Evolutionary conservation across 2,797 vertebrate genomes (phyloP).

Genomic region (Ctenochaetus hawaiiensis): DNA sequence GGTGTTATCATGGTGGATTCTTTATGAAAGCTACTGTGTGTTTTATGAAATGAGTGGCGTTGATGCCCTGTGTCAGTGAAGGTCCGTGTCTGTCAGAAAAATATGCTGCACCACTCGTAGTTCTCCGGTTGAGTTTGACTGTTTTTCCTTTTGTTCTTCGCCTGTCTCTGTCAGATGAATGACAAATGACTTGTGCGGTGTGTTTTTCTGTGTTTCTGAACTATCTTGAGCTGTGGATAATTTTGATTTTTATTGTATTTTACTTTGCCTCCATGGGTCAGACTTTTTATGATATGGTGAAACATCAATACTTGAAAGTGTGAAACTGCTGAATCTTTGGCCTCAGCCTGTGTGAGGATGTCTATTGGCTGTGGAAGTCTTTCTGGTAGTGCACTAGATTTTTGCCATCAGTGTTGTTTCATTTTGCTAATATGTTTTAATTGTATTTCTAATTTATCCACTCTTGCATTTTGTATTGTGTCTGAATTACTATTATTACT

Average conservation of each 20-base stretch:
- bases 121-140: constrained; percentile 25
- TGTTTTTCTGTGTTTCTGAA: constrained; percentile 51
- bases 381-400: constrained; percentile 65
- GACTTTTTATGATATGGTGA: constrained; percentile 56
- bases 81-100: constrained; percentile 32
- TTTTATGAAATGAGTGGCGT: constrained; percentile 30
- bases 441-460: constrained; percentile 69
- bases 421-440: constrained; percentile 60
- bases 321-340: constrained; percentile 80
- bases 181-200: constrained; percentile 49
- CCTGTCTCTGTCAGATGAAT: constrained; percentile 40
- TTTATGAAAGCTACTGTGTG: constrained; percentile 26
- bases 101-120: constrained; percentile 42
- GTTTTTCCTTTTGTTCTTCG: constrained; percentile 29
- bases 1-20: constrained; percentile 35
- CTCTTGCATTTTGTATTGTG: constrained; percentile 74
- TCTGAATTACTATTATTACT: constrained; percentile 43
- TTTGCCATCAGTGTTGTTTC: constrained; percentile 64
- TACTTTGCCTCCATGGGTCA: constrained; percentile 71
- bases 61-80: constrained; percentile 25
- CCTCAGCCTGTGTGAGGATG: constrained; percentile 70
- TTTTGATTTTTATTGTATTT: constrained; percentile 61
- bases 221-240: constrained; percentile 48
- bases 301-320: constrained; percentile 87
- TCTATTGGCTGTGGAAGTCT: constrained; percentile 49